Conservation (phyloP, 2,113 vertebrate genomes). For the Hydrochoerus hydrochaeris region DNA sequence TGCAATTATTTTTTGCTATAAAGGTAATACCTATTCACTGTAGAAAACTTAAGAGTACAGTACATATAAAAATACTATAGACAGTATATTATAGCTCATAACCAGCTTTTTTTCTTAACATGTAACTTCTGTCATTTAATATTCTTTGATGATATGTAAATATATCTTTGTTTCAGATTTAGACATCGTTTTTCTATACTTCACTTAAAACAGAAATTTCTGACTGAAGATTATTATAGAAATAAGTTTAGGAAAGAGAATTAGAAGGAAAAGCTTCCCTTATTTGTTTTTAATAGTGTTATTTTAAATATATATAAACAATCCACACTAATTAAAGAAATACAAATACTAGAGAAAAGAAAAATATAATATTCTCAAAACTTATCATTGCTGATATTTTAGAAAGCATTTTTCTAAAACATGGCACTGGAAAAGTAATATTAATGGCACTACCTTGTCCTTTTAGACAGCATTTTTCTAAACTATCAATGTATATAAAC, state of each 20-base stretch:
- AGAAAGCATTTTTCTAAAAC: conserved; percentile 8
- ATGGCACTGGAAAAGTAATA: neutral
- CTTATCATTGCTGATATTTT: neutral
- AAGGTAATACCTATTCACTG: neutral
- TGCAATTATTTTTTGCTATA: neutral
- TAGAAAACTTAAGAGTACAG: conserved; percentile 10
- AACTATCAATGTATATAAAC: neutral
- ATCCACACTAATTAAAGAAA: neutral
- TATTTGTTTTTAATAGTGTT: neutral
- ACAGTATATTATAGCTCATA: neutral
- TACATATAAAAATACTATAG: neutral
- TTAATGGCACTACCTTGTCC: neutral
- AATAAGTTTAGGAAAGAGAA: neutral
- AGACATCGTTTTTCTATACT: too few species aligned
- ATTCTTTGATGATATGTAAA: too few species aligned
- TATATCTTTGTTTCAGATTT: too few species aligned
- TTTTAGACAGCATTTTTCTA: neutral
- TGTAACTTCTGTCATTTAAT: neutral
- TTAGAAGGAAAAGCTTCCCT: neutral
- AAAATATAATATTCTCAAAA: neutral
- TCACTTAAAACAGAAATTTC: neutral
- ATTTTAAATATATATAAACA: neutral
- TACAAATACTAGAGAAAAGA: neutral
- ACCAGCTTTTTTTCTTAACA: neutral
- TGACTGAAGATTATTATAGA: neutral